Evolutionary conservation across 2,113 vertebrate genomes (phyloP).

Genomic region (Urocolius indicus): DNA sequence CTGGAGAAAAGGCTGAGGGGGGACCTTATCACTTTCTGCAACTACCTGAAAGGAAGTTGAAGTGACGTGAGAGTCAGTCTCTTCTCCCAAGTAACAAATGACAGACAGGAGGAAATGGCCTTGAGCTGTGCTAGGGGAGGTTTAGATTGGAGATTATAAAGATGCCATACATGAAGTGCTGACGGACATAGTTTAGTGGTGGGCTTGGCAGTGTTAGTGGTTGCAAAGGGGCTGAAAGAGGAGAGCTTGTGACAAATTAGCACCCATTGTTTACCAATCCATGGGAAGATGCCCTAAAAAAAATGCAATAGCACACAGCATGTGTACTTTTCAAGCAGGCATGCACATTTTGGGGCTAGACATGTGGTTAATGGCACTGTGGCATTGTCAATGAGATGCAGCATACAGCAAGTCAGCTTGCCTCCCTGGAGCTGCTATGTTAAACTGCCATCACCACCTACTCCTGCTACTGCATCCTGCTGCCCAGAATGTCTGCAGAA

Average conservation of each 20-base stretch:
- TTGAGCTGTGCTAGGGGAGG: too few relatives aligned
- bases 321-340: fast-evolving
- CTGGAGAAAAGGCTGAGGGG: too few relatives aligned
- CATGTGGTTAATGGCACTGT: background rate
- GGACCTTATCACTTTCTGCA: too few relatives aligned
- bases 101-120: too few relatives aligned
- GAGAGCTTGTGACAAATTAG: background rate
- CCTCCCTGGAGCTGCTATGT: background rate
- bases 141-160: too few relatives aligned
- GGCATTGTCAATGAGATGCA: background rate
- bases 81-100: too few relatives aligned
- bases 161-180: too few relatives aligned
- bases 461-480: fast-evolving
- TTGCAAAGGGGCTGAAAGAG: fast-evolving
- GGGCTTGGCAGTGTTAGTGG: too few relatives aligned
- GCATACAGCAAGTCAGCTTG: fast-evolving
- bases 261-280: fast-evolving
- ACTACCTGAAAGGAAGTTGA: too few relatives aligned
- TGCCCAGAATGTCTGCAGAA: background rate
- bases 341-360: fast-evolving
- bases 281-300: fast-evolving
- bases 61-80: too few relatives aligned
- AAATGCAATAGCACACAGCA: fast-evolving
- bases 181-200: too few relatives aligned
- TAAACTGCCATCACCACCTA: fast-evolving